Evolutionary conservation across 2,113 vertebrate genomes (phyloP), one percentile per base, ranked within the genome.

Genomic region (Platanista minor): DNA sequence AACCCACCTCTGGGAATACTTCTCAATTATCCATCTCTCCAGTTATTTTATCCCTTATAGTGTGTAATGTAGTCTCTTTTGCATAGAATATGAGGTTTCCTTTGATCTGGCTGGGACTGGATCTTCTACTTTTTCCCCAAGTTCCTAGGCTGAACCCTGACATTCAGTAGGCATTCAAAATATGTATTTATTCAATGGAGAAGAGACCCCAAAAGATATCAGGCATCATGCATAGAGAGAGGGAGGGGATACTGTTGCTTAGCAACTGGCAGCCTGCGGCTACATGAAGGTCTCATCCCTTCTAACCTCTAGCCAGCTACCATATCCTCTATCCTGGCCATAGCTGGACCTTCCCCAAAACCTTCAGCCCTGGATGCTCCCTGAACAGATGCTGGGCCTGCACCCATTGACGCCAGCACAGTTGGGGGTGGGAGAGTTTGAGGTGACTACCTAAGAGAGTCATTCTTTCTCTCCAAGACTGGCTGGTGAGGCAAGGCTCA

Each of bases 181-280:
- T 66, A 67, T 62, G 21, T 33, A 25, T 64, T 61, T 67, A 77
- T 87, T 74, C 59, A 72, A 33, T 18, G 61, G 46, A 72, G 66
- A 82, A 78, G 81, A 83, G 62, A 49, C 57, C 43, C 66, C 57
- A 1, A 21, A 64, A 96, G 36, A 64, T 25, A 67, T 12, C 62
- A 74, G 93, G 14, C 72, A n/a, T 88, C 27, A 1, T 54, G 36
- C 29, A 36, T 5, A 67, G 82, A 80, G 52, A 93, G 67, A 31
- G 46, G 14, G 91, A 31, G 25, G 71, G 46, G 64, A 62, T 86
- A 54, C 43, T 33, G 61, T 96, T 94, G 95, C 95, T 85, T 96
- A 92, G 95, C 90, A 90, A 96, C 87, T 3, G 8, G 69, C 69
- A 77, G 84, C 39, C 84, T 6, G 27, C 23, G 66, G 64, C 59